These are phyloP conservation scores for Hyaena hyaena DNA, from an alignment of 2,113 vertebrate species.

Conservation along the genomic window DNA sequence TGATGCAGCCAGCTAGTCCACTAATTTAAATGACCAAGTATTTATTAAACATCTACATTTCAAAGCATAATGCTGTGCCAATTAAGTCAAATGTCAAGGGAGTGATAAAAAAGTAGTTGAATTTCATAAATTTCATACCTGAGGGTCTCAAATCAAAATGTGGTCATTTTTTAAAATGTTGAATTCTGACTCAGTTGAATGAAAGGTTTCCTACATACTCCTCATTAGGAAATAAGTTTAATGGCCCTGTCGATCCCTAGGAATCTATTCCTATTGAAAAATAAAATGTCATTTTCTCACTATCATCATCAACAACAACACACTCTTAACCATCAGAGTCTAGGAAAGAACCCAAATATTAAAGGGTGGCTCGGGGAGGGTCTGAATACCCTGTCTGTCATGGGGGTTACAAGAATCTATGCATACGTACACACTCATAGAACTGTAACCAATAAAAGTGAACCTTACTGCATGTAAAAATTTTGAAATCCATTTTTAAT, in stretches of 20 bases:
- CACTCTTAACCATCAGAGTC: neutral
- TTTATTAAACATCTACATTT: neutral
- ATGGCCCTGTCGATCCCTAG: neutral
- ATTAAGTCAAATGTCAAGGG: neutral
- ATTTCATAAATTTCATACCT: conserved; percentile 30
- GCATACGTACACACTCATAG: neutral
- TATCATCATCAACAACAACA: neutral
- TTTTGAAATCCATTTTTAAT: neutral
- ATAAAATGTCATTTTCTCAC: neutral
- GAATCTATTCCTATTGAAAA: neutral
- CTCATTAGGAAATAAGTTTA: conserved; percentile 21
- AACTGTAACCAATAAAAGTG: neutral
- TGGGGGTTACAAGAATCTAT: neutral
- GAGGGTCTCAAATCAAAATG: neutral
- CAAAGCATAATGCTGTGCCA: neutral
- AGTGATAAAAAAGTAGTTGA: neutral
- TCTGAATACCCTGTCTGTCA: neutral
- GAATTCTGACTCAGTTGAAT: conserved; percentile 17
- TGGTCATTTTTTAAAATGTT: neutral
- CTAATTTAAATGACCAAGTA: conserved; percentile 20
- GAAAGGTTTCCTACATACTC: neutral
- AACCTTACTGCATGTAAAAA: neutral
- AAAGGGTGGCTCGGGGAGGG: neutral
- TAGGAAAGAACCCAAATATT: neutral
- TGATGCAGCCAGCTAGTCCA: neutral